Conservation (phyloP, 1,140 invertebrate genomes). For the Asobara japonica region DNA sequence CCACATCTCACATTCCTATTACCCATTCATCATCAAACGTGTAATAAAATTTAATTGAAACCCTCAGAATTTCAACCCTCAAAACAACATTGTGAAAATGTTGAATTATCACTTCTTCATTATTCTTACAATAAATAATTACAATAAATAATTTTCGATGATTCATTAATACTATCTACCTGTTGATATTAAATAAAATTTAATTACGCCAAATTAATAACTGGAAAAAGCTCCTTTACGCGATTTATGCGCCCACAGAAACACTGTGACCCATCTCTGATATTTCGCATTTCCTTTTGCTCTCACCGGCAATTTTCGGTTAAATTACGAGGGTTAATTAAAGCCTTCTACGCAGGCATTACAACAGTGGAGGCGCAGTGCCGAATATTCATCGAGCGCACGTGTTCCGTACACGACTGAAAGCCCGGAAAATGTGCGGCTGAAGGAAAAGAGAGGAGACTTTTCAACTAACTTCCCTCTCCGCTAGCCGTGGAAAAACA, state of each 20-base stretch:
- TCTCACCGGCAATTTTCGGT: neutral
- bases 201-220: neutral
- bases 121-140: too few species aligned
- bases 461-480: constrained; percentile 16
- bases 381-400: constrained; percentile 32
- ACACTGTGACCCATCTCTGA: neutral
- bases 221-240: neutral
- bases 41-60: too few species aligned
- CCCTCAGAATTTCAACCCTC: too few species aligned
- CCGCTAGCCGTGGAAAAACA: neutral
- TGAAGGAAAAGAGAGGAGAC: constrained; percentile 12
- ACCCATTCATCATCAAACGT: too few species aligned
- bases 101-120: too few species aligned
- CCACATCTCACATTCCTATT: too few species aligned
- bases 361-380: neutral
- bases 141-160: too few species aligned
- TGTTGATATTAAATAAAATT: neutral
- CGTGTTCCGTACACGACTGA: neutral
- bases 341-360: constrained; percentile 18
- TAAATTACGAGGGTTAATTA: constrained; percentile 35
- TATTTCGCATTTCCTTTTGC: neutral
- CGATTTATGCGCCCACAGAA: neutral
- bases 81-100: too few species aligned
- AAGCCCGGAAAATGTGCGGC: neutral
- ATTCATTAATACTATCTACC: too few species aligned